Evolutionary conservation across 2,888 invertebrate genomes (phyloP).

Genomic region (Agriopis leucophaearia): DNA sequence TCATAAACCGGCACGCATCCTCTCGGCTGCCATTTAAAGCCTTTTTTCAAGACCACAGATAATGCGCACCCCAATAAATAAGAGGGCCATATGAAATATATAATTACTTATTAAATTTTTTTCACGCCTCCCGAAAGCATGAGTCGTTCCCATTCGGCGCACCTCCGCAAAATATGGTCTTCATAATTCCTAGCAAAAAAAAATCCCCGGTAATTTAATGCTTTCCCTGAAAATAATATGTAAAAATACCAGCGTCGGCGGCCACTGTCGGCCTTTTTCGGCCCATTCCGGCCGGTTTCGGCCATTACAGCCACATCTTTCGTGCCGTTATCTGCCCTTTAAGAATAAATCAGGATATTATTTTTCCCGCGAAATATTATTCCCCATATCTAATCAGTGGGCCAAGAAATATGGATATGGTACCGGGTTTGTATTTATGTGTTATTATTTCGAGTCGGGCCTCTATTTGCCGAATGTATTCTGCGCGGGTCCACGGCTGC

Average conservation of each 20-base stretch:
- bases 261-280: constrained; percentile 65
- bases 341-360: constrained; percentile 81
- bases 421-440: constrained; percentile 67
- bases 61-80: constrained; percentile 62
- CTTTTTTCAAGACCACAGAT: constrained; percentile 53
- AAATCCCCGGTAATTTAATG: constrained; percentile 80
- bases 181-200: constrained; percentile 74
- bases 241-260: constrained; percentile 74
- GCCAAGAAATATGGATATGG: constrained; percentile 73
- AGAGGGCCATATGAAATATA: constrained; percentile 62
- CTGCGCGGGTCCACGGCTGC: constrained; percentile 14
- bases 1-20: constrained; percentile 53
- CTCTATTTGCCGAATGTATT: constrained; percentile 23
- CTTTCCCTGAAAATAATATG: constrained; percentile 77
- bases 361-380: constrained; percentile 77
- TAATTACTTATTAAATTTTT: constrained; percentile 68
- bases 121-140: constrained; percentile 68
- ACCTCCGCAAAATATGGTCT: constrained; percentile 79
- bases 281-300: constrained; percentile 69
- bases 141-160: constrained; percentile 70
- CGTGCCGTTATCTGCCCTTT: constrained; percentile 74
- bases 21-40: constrained; percentile 52
- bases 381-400: constrained; percentile 81
- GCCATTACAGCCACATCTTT: constrained; percentile 76
- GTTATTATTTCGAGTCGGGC: constrained; percentile 54